Evolutionary conservation across 2,113 vertebrate genomes (phyloP).

Genomic region (Dipodomys merriami): DNA sequence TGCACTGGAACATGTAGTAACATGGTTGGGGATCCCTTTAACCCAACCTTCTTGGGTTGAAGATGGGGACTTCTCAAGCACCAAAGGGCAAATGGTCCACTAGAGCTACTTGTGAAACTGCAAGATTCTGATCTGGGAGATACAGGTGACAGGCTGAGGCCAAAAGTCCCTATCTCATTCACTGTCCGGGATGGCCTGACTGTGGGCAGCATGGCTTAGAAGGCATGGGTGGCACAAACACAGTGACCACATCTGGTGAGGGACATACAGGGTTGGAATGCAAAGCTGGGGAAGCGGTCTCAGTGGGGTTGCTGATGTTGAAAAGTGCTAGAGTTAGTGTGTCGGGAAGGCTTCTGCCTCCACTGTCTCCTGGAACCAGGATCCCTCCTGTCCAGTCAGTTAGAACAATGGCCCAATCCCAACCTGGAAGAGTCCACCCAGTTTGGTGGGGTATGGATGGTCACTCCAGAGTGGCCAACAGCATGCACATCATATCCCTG

Average conservation of each 20-base stretch:
- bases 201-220: not conserved
- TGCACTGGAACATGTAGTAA: not conserved
- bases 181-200: too few species aligned
- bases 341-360: not conserved
- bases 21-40: accelerated
- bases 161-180: not conserved
- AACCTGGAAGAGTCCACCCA: not conserved
- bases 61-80: not conserved
- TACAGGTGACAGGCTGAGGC: accelerated
- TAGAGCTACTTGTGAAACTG: not conserved
- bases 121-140: not conserved
- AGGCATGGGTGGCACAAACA: not conserved
- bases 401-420: not conserved
- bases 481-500: too few species aligned
- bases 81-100: accelerated
- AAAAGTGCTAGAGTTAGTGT: accelerated
- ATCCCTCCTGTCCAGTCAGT: not conserved
- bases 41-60: not conserved
- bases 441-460: not conserved
- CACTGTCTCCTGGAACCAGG: not conserved
- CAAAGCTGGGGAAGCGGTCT: not conserved
- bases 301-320: not conserved
- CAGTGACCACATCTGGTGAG: not conserved
- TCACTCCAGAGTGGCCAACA: not conserved
- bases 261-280: not conserved